These are phyloP conservation scores for Cephus cinctus DNA, from an alignment of 1,140 invertebrate genomes.

Conservation along the genomic window DNA sequence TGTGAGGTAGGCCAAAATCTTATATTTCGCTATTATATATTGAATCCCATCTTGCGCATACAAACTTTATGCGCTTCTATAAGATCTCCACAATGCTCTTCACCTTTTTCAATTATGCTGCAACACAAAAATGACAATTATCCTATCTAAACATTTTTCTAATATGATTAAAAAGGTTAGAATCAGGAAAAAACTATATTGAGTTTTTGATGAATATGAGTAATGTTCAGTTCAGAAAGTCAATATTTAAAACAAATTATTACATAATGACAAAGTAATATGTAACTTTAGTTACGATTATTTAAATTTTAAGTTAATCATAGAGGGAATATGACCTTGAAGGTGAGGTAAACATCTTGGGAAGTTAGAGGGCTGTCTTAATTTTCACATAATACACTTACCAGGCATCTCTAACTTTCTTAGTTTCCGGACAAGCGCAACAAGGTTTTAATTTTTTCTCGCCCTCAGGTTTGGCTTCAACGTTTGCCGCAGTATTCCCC, in stretches of 20 bases:
- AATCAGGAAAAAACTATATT: no score
- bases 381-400: no score
- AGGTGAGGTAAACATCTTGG: no score
- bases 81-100: conserved; percentile 84
- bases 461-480: conserved; percentile 45
- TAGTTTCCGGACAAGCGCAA: conserved; percentile 97
- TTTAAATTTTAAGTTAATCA: conserved; percentile 1
- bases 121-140: conserved; percentile 59
- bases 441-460: conserved; percentile 88
- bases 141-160: no score
- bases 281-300: not conserved
- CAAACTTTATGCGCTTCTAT: conserved; percentile 97
- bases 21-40: conserved; percentile 79
- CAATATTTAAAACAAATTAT: conserved; percentile 7
- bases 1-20: no score
- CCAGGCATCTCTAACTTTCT: conserved; percentile 87
- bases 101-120: conserved; percentile 91
- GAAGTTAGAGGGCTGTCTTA: no score
- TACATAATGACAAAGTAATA: conserved; percentile 5
- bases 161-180: no score
- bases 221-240: conserved; percentile 8
- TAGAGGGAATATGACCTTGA: no score
- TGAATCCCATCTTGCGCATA: conserved; percentile 94
- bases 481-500: conserved; percentile 37
- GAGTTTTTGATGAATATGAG: conserved; percentile 15